Evolutionary conservation across 2,888 invertebrate species (phyloP).

Genomic region (Heliconius hortense): DNA sequence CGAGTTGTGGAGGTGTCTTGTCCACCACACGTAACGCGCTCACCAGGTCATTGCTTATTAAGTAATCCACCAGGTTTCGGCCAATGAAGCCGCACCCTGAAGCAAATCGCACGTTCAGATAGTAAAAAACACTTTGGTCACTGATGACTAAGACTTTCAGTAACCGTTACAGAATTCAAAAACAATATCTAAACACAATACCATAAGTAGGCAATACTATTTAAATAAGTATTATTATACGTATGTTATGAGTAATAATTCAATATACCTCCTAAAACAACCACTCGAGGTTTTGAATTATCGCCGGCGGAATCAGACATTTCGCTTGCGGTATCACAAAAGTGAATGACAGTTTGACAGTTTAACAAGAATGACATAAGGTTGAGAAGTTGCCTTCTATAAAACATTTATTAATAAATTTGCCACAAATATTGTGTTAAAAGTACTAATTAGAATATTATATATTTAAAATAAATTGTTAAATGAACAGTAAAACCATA

Average conservation of each 20-base stretch:
- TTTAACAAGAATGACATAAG: slow-evolving; percentile 30
- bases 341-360: slow-evolving; percentile 49
- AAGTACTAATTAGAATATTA: background rate
- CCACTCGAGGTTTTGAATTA: slow-evolving; percentile 74
- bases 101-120: slow-evolving; percentile 53
- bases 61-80: slow-evolving; percentile 91
- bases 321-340: slow-evolving; percentile 62
- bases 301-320: slow-evolving; percentile 75
- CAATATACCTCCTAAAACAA: slow-evolving; percentile 75
- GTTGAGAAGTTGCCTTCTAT: slow-evolving; percentile 26
- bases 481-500: background rate
- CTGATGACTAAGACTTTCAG: slow-evolving; percentile 71
- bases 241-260: slow-evolving; percentile 17
- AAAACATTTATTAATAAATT: background rate
- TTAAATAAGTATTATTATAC: slow-evolving; percentile 12
- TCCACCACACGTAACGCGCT: slow-evolving; percentile 91
- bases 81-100: slow-evolving; percentile 97
- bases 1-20: slow-evolving; percentile 96
- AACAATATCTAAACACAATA: slow-evolving; percentile 42
- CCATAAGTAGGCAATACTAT: slow-evolving; percentile 2
- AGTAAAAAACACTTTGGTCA: slow-evolving; percentile 52
- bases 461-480: background rate
- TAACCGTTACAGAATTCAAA: slow-evolving; percentile 66
- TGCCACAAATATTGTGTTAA: background rate
- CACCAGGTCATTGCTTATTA: slow-evolving; percentile 89